phyloP scores from a whole-genome alignment of 1,140 invertebrate species.

The Lanistes nyassanus region DNA sequence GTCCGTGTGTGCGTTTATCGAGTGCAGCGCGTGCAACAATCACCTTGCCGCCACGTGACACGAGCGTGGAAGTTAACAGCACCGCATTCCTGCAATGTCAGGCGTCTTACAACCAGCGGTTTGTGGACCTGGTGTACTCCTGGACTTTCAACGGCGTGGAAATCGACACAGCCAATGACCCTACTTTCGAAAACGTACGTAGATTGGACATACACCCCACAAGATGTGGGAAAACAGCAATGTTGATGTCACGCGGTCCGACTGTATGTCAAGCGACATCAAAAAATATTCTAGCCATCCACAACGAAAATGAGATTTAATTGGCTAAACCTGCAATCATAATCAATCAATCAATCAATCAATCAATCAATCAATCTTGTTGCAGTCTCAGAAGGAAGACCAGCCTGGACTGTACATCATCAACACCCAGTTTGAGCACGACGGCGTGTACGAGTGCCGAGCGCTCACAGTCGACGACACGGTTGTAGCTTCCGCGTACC shows the following conservation, averaged over 20 bases:
- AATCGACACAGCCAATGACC: constrained; percentile 41
- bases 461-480: constrained; percentile 83
- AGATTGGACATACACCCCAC: too few species aligned
- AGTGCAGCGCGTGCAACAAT: constrained; percentile 31
- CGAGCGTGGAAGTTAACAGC: constrained; percentile 36
- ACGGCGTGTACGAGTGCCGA: constrained; percentile 72
- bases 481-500: constrained; percentile 81
- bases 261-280: not conserved
- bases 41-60: constrained; percentile 25
- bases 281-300: not conserved
- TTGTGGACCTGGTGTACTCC: constrained; percentile 43
- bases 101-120: constrained; percentile 39
- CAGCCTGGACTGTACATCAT: constrained; percentile 57
- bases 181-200: constrained; percentile 42
- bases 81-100: constrained; percentile 52
- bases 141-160: constrained; percentile 47
- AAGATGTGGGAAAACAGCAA: too few species aligned
- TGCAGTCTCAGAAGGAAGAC: constrained; percentile 25
- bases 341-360: too few species aligned
- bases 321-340: too few species aligned
- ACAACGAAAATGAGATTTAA: not conserved
- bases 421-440: constrained; percentile 55
- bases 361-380: not conserved
- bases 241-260: not conserved
- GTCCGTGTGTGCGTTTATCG: not conserved